Evolutionary conservation across 2,888 invertebrate genomes (phyloP), one percentile per base, ranked within the genome.

Genomic region (Homarus gammarus): DNA sequence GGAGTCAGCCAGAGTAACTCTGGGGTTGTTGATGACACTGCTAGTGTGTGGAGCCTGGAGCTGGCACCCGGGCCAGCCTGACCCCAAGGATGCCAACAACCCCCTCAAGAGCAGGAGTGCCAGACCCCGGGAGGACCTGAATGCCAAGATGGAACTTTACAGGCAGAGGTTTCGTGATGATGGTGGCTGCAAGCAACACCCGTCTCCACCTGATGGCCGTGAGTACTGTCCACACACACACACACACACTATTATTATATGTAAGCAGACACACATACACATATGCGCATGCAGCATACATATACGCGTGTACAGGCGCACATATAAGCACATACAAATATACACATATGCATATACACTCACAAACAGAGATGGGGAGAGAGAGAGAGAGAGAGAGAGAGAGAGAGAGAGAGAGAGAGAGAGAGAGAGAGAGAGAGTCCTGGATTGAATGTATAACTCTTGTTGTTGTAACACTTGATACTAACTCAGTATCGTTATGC

Each of bases 71-170:
- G 56, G 56, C 22, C 15, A 5, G 18, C 18, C 18, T 12, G 22
- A 22, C 22, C 56, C 56, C 56, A 18, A 56, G 18, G 22, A 3
- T 0, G 0, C 64, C 64, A 64, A 3, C 56, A 22, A 56, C 56
- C 64, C 64, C 33, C 44, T n/a, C 15, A 70, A 44, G 44, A 22
- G 33, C 70, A 10, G 70, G 31, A 33, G 31, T 12, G 68, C 64
- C 36, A 68, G 49, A 31, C 51, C 56, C 2, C 33, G 51, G 10
- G 87, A 40, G 73, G 87, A 87, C 73, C 40, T 73, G 12, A 49
- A 73, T 12, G 87, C 81, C 1, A 33, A 64, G 64, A 73, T 49
- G 44, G 87, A 87, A 36, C 38, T 78, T n/a, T 87, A 87, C 73
- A 40, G 33, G 81, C 18, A 40, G 56, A 87, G 68, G 33, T 22